Conservation (phyloP, 2,797 vertebrate species). For the Hirundo rustica region DNA sequence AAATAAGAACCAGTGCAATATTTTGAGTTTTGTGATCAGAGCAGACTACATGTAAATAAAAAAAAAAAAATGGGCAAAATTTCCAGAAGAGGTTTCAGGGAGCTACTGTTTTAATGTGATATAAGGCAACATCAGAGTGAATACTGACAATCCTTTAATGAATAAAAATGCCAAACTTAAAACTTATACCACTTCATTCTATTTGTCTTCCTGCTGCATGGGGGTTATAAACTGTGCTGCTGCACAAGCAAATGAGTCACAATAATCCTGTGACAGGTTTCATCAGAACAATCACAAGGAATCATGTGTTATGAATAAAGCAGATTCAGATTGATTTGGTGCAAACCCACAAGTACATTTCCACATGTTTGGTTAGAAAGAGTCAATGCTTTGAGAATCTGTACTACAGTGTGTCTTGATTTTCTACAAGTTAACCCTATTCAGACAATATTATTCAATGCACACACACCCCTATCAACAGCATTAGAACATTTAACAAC, state of each 20-base stretch:
- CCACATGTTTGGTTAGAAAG: background rate
- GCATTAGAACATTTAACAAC: background rate
- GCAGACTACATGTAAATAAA: background rate
- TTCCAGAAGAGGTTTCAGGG: background rate
- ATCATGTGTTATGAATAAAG: slow-evolving; percentile 52
- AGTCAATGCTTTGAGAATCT: background rate
- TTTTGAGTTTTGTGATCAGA: background rate
- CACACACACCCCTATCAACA: background rate
- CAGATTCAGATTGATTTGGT: slow-evolving; percentile 47
- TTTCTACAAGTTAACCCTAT: slow-evolving; percentile 3
- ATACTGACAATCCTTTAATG: background rate
- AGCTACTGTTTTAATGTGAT: background rate
- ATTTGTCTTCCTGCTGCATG: background rate
- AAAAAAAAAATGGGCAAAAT: background rate
- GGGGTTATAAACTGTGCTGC: slow-evolving; percentile 9
- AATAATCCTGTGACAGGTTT: slow-evolving; percentile 41
- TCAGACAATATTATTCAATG: background rate
- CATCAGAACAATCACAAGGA: slow-evolving; percentile 50
- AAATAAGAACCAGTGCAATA: background rate
- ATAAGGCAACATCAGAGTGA: background rate
- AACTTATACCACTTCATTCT: background rate
- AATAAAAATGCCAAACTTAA: slow-evolving; percentile 29
- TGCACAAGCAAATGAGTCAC: slow-evolving; percentile 41
- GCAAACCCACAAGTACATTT: slow-evolving; percentile 30
- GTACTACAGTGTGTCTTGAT: background rate